These are phyloP conservation scores for Dendrocincla tyrannina DNA, from an alignment of 2,797 vertebrate genomes.

Conservation along the genomic window DNA sequence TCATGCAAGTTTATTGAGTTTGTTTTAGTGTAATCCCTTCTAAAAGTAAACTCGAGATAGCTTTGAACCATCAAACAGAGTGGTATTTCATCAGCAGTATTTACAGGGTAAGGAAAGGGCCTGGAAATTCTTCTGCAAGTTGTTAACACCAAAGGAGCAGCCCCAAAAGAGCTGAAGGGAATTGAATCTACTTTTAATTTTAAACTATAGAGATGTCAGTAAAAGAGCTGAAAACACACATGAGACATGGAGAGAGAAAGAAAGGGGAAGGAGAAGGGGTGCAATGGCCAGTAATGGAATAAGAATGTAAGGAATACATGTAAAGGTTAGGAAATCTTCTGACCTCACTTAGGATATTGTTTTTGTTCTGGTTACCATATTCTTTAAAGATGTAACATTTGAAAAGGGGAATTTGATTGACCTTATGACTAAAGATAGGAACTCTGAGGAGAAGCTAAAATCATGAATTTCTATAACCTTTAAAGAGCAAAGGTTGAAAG, in stretches of 20 bases:
- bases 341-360: constrained; percentile 54
- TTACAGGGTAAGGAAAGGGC: not conserved
- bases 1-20: not conserved
- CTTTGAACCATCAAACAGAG: not conserved
- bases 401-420: constrained; percentile 70
- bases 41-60: not conserved
- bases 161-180: not conserved
- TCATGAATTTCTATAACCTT: constrained; percentile 68
- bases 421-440: constrained; percentile 63
- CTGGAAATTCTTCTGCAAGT: not conserved
- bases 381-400: constrained; percentile 62
- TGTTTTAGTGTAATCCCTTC: not conserved
- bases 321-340: constrained; percentile 50
- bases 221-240: not conserved
- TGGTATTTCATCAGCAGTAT: not conserved
- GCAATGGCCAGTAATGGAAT: not conserved
- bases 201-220: not conserved
- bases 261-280: not conserved
- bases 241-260: not conserved
- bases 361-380: constrained; percentile 63
- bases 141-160: not conserved
- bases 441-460: constrained; percentile 47
- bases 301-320: constrained; percentile 11
- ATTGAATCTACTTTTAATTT: not conserved
- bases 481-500: constrained; percentile 69